A percentile compares a stretch with the other conserved stretches of the same genome.
phyloP scores from a whole-genome alignment of 30 jellyfish, hydroid and myxozoan species.

The Aurelia sp. region DNA sequence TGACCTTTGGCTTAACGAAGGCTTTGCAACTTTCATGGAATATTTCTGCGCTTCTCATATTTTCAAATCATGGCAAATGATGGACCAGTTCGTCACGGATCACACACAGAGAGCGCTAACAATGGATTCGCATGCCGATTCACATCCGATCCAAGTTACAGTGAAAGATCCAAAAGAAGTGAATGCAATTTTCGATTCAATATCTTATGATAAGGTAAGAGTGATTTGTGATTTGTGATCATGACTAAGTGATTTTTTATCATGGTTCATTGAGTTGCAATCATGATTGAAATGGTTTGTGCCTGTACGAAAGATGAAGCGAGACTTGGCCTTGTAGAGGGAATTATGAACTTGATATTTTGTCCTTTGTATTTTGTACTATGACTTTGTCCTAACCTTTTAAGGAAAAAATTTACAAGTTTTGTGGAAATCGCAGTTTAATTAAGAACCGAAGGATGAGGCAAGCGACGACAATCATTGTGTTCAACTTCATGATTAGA shows the following conservation, averaged over 20 bases:
- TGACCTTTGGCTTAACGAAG: slow-evolving; percentile 72
- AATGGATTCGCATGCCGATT: slow-evolving; percentile 76
- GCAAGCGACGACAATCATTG: no score
- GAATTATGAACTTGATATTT: no score
- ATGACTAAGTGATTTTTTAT: background rate
- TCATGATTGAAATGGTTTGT: no score
- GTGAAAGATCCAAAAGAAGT: slow-evolving; percentile 88
- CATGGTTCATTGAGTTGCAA: no score
- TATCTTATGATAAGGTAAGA: slow-evolving; percentile 89
- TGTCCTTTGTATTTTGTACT: no score
- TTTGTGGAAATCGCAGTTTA: no score
- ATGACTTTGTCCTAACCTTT: no score
- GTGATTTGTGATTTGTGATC: background rate
- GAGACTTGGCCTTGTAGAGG: no score
- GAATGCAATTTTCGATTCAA: slow-evolving; percentile 79
- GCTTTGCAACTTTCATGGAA: slow-evolving; percentile 89
- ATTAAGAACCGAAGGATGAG: no score
- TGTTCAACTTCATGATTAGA: no score
- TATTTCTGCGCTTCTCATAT: slow-evolving; percentile 65
- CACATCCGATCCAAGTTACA: slow-evolving; percentile 90
- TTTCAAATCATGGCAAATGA: slow-evolving; percentile 83
- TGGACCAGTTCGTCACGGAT: slow-evolving; percentile 78
- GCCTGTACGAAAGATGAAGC: no score
- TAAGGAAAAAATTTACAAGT: no score
- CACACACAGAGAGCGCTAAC: slow-evolving; percentile 72